Percentiles rank a stretch among this genome's conserved stretches.
phyloP scores from a whole-genome alignment of 1,140 invertebrate species.

The Caenorhabditis inopinata region DNA sequence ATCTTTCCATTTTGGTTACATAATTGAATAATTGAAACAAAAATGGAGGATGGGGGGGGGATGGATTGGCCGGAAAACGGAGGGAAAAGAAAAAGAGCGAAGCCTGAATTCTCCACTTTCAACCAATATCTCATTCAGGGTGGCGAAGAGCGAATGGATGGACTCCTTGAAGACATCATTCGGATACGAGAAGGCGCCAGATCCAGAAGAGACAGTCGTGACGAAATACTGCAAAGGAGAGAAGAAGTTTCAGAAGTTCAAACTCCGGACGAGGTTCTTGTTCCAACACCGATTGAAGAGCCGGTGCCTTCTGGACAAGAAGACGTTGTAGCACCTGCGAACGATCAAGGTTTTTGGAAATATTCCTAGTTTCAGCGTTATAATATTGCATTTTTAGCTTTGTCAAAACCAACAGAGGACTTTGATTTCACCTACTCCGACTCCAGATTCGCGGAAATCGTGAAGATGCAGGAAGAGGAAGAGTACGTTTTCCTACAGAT shows the following conservation, averaged over 20 bases:
- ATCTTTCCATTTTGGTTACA: slow-evolving; percentile 16
- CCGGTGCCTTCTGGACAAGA: not conserved
- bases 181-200: slow-evolving; percentile 36
- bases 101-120: not conserved
- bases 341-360: not conserved
- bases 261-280: not conserved
- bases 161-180: slow-evolving; percentile 24
- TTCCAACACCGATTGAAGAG: not conserved
- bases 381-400: not conserved
- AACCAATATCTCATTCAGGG: slow-evolving; percentile 27
- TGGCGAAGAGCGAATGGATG: slow-evolving; percentile 21
- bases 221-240: not conserved
- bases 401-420: not conserved
- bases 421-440: slow-evolving; percentile 41
- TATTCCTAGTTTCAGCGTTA: too few relatives aligned
- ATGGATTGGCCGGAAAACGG: not conserved
- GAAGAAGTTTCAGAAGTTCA: slow-evolving; percentile 17
- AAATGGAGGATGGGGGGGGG: not conserved
- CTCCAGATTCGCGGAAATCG: slow-evolving; percentile 27
- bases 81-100: not conserved
- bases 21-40: slow-evolving; percentile 34
- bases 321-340: not conserved
- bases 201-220: slow-evolving; percentile 35
- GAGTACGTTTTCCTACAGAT: too few relatives aligned
- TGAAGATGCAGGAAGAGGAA: slow-evolving; percentile 32